Base-by-base conservation (phyloP, 1,140 invertebrate species). In the Bilobella aurantiaca region DNA sequence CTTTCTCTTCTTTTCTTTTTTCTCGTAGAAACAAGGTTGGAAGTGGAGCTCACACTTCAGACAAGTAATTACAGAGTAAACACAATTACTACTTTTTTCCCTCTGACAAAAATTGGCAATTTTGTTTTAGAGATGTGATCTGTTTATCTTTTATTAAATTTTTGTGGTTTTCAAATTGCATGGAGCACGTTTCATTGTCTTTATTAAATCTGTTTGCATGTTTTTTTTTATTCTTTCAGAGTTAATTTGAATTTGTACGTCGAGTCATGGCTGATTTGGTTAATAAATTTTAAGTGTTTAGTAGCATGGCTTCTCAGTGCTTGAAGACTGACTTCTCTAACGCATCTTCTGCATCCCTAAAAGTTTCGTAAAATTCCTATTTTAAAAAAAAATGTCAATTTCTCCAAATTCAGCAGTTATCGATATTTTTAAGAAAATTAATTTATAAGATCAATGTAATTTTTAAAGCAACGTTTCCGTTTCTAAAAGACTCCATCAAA, bases 41-140 rank as follows among this genome's bases (percentile, higher is more conserved):
- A 89, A 89, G 84, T 87, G 88, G 86, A 91, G 89, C 85, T 84
- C 88, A 82, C 87, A 91, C 87, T 93, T 93, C 89, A 89, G 86
- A 85, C 88, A 92, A 85, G 88, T 89, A 81, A 89, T 93, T 83
- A 80, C 81, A 46, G 68, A 72, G 59, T 62, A 62, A 62, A 62
- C 59, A 62, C 12, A 3, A 59, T 5, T 59, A 37, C 18, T 46
- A 42, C 28, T 62, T 42, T 62, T 37, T 62, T n/a, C n/a, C n/a
- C n/a, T n/a, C n/a, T n/a, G n/a, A n/a, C n/a, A n/a, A n/a, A n/a
- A n/a, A n/a, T n/a, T 42, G 34, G 18, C 8, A 42, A 42, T 12
- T 42, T 12, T 42, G 18, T 42, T 42, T 42, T 42, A 18, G 34
- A 42, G 18, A 18, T 42, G 18, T 42, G 8, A 12, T 42, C 18